Percentiles rank a stretch among this genome's conserved stretches.
Evolutionary conservation across 1,140 invertebrate genomes (phyloP).

Genomic region (Elysia chlorotica): DNA sequence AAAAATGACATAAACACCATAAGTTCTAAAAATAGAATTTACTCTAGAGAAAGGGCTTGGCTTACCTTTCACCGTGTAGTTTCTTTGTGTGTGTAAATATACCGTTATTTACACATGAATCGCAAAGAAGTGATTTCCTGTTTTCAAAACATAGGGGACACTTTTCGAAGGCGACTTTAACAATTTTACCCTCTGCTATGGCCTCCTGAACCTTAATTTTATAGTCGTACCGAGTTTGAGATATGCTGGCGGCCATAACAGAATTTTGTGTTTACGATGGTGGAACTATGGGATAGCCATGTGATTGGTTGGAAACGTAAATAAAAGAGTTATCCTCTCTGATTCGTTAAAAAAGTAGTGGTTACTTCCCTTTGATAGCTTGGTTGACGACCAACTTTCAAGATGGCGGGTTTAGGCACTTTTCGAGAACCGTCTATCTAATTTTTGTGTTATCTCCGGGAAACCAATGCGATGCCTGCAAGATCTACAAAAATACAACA

Average conservation of each 20-base stretch:
- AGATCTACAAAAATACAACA: no score
- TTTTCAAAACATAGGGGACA: conserved; percentile 22
- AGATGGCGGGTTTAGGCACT: no score
- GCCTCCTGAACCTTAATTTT: conserved; percentile 10
- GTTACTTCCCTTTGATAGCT: neutral
- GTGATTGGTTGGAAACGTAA: conserved; percentile 26
- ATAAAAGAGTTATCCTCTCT: conserved; percentile 15
- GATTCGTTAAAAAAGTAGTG: neutral
- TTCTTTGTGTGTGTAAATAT: conserved; percentile 20
- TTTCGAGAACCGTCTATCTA: no score
- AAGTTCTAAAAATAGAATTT: no score
- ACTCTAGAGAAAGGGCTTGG: neutral
- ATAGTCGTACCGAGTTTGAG: conserved; percentile 13
- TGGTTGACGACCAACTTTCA: neutral
- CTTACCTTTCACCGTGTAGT: conserved; percentile 7
- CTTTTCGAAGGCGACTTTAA: conserved; percentile 20
- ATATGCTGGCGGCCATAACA: conserved; percentile 24
- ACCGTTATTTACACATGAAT: conserved; percentile 15
- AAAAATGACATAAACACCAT: no score
- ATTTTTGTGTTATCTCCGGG: no score
- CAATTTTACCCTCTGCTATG: conserved; percentile 19
- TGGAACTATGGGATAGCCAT: conserved; percentile 24
- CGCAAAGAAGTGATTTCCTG: conserved; percentile 13
- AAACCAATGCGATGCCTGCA: no score
- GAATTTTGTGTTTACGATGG: conserved; percentile 20